Evolutionary conservation across 2,113 vertebrate species (phyloP).

Genomic region (Colius striatus): DNA sequence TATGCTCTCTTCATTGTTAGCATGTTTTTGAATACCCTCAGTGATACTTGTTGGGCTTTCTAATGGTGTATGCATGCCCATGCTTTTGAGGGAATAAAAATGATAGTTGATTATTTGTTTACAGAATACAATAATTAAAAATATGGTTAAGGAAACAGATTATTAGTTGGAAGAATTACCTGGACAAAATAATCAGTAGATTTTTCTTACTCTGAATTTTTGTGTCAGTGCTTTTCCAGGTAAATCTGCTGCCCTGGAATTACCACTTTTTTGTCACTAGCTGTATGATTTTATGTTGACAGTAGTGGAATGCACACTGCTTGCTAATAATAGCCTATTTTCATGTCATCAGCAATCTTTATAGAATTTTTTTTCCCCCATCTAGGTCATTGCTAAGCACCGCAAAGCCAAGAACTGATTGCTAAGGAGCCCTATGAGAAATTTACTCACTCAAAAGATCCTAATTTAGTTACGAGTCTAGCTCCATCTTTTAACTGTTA

Average conservation of each 20-base stretch:
- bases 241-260: background rate
- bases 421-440: background rate
- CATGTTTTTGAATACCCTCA: background rate
- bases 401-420: background rate
- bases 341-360: background rate
- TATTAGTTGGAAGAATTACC: background rate
- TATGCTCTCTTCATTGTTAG: background rate
- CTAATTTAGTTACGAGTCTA: background rate
- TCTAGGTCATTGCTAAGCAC: background rate
- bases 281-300: background rate
- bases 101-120: background rate
- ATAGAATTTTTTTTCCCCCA: background rate
- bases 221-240: background rate
- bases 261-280: background rate
- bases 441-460: background rate
- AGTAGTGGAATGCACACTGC: background rate
- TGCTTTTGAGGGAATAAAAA: background rate
- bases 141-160: background rate
- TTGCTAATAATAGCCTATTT: conserved; percentile 17
- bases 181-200: background rate
- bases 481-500: background rate
- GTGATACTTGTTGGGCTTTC: background rate
- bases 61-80: background rate
- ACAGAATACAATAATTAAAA: background rate
- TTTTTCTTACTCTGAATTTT: background rate